These are phyloP conservation scores for Drosophila mayri DNA, from an alignment of 1,140 invertebrate genomes.

Conservation along the genomic window DNA sequence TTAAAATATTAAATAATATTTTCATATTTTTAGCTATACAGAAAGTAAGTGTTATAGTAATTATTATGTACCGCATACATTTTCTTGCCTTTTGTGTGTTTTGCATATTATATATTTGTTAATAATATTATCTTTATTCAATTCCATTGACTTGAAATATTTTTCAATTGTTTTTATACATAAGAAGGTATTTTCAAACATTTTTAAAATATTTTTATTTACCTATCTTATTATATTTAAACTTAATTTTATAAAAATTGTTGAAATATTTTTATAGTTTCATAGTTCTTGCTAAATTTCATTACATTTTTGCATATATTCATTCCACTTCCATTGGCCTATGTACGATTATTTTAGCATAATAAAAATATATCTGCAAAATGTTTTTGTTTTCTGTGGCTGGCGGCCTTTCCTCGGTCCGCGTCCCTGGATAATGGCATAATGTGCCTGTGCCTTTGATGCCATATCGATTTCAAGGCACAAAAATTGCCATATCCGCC, in stretches of 20 bases:
- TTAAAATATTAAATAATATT: too few species aligned
- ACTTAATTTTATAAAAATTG: background rate
- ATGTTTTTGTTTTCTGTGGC: constrained; percentile 56
- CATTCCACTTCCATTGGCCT: constrained; percentile 48
- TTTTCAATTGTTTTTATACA: background rate
- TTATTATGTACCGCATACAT: background rate
- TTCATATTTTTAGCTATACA: background rate
- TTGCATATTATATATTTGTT: background rate
- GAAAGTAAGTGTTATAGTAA: background rate
- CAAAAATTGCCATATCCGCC: constrained; percentile 80
- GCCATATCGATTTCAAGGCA: constrained; percentile 79
- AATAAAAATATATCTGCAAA: constrained; percentile 80
- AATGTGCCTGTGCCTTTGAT: constrained; percentile 76
- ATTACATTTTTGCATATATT: background rate
- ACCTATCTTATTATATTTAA: background rate
- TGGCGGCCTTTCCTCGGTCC: constrained; percentile 40
- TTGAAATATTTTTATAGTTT: background rate
- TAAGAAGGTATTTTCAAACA: background rate
- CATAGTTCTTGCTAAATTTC: background rate
- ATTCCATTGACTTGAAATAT: background rate
- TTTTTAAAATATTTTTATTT: background rate
- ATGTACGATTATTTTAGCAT: constrained; percentile 81
- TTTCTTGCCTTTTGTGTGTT: background rate
- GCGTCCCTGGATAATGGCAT: constrained; percentile 74
- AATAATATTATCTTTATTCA: background rate